Conservation (phyloP, 2,888 invertebrate genomes). For the Cheilosia urbana region DNA sequence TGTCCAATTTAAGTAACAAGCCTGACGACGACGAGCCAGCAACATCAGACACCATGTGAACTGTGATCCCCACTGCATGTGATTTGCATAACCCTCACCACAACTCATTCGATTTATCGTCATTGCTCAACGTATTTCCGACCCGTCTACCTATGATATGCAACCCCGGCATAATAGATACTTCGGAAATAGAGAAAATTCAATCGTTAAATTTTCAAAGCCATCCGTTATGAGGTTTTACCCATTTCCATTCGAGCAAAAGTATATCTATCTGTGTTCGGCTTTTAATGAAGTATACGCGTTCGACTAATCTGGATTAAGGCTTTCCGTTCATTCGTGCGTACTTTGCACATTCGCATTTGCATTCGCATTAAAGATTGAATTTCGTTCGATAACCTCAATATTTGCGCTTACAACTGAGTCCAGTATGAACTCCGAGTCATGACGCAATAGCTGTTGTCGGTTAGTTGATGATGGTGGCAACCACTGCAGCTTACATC, state of each 20-base stretch:
- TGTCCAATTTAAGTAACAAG: background rate
- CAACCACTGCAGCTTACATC: background rate
- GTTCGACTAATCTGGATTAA: slow-evolving; percentile 38
- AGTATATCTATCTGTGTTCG: background rate
- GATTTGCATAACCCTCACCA: background rate
- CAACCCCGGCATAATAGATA: background rate
- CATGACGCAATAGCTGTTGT: slow-evolving; percentile 39
- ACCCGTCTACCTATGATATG: background rate
- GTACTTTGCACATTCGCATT: slow-evolving; percentile 29
- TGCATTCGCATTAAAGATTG: slow-evolving; percentile 54
- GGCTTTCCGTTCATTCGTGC: slow-evolving; percentile 26
- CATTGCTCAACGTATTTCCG: background rate
- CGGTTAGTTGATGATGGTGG: slow-evolving; percentile 4
- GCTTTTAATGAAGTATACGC: slow-evolving; percentile 30
- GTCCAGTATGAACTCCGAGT: slow-evolving; percentile 2
- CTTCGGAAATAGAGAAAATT: slow-evolving; percentile 17
- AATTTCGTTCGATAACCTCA: slow-evolving; percentile 67
- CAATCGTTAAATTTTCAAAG: slow-evolving; percentile 2
- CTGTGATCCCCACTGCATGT: background rate
- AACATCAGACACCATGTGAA: background rate
- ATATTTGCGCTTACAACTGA: slow-evolving; percentile 27
- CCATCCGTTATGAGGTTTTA: slow-evolving; percentile 23
- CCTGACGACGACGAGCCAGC: background rate
- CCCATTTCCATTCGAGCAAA: slow-evolving; percentile 9
- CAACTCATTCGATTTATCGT: background rate